These are phyloP conservation scores for Scaptomyza parva DNA, from an alignment of 2,888 invertebrate genomes.

Conservation along the genomic window DNA sequence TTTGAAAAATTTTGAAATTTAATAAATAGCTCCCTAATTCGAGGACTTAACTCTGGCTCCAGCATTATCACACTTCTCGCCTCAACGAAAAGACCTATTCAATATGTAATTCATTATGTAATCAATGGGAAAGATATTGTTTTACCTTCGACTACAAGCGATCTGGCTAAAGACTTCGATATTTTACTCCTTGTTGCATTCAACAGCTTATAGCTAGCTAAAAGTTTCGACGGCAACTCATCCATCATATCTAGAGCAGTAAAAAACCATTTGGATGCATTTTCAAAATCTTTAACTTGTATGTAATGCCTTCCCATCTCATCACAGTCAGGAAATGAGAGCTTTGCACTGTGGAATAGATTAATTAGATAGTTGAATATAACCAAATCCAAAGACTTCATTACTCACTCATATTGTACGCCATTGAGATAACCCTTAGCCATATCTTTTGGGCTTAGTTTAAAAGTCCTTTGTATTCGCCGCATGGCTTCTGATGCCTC, in stretches of 20 bases:
- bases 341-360: constrained; percentile 19
- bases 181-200: constrained; percentile 11
- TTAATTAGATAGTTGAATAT: background rate
- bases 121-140: background rate
- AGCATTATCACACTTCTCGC: constrained; percentile 11
- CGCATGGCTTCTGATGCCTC: constrained; percentile 31
- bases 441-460: constrained; percentile 20
- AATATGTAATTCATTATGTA: no score
- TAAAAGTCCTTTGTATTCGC: constrained; percentile 34
- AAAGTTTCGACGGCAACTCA: background rate
- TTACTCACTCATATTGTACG: constrained; percentile 34
- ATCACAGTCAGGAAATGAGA: constrained; percentile 49
- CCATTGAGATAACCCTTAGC: constrained; percentile 49
- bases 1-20: background rate
- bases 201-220: background rate
- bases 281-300: background rate
- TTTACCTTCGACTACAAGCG: constrained; percentile 24
- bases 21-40: background rate
- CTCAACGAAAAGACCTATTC: background rate
- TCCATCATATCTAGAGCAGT: constrained; percentile 1
- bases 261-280: constrained; percentile 37
- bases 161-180: constrained; percentile 22
- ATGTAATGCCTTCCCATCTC: constrained; percentile 38
- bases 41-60: background rate
- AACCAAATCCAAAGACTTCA: background rate